Base-by-base conservation (phyloP, 2,888 invertebrate species). In the Smittia sp. region DNA sequence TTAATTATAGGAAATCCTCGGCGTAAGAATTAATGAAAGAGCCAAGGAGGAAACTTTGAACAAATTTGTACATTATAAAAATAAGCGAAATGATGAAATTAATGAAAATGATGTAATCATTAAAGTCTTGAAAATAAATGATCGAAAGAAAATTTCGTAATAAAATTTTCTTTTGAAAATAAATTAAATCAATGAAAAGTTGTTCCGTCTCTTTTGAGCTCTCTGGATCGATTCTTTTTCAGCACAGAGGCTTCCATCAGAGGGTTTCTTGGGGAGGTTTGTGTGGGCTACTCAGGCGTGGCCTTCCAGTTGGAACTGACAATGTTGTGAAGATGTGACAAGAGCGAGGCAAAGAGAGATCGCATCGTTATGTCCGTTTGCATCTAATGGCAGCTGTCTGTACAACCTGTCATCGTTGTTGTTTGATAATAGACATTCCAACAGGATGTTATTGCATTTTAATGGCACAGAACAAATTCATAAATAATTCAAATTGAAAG, bases 361-460 rank as follows among this genome's bases (percentile, higher is more conserved):
- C 15, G 15, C 6, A 11, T 38, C 11, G 46, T 46, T 11, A n/a
- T 46, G 46, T 46, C n/a, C 15, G 15, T 46, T 46, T 46, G 11
- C 11, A 38, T 6, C 18, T 62, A 15, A 62, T 62, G 24, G 20
- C 27, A 63, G 13, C 24, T 22, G 63, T 63, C 27, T 63, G 63
- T 1, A 11, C 54, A 69, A 54, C 27, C 69, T 69, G 27, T 69
- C 54, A 54, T 25, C 25, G 18, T 54, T 27, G 27, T 25, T 63
- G 22, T 54, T 41, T 69, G 69, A 69, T 69, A 69, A 69, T 69
- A 54, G 69, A 69, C 69, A 69, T 54, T 52, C 69, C 69, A 68
- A 68, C 41, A 52, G 27, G 52, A 69, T 69, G 52, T 69, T 69
- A 52, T 69, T 69, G 69, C 54, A 54, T 25, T 69, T 69, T 69